phyloP scores from a whole-genome alignment of 2,797 vertebrate species.

The Clamator glandarius region DNA sequence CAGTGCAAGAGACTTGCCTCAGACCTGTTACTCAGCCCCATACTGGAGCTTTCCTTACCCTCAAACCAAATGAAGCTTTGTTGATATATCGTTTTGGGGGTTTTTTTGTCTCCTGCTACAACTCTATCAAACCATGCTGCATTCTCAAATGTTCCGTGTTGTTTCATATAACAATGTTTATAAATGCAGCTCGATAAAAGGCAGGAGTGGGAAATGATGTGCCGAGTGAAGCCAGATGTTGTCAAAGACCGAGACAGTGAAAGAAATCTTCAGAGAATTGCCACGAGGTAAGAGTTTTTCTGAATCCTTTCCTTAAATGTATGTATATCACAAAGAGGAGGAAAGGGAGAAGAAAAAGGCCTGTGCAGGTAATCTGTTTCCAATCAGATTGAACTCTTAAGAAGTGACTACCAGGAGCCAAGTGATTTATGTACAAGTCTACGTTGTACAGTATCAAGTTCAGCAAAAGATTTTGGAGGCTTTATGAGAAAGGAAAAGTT shows the following conservation, averaged over 20 bases:
- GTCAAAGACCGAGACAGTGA: constrained; percentile 88
- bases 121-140: constrained; percentile 11
- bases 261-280: constrained; percentile 88
- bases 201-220: constrained; percentile 92
- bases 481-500: constrained; percentile 47
- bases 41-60: neutral
- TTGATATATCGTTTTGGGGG: constrained; percentile 43
- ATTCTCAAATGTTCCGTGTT: constrained; percentile 50
- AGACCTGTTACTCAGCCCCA: neutral
- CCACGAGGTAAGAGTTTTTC: constrained; percentile 87
- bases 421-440: constrained; percentile 50
- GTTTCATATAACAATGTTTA: constrained; percentile 73
- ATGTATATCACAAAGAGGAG: neutral
- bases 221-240: constrained; percentile 90
- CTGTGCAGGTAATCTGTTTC: constrained; percentile 58
- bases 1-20: neutral
- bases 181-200: constrained; percentile 84
- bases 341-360: neutral
- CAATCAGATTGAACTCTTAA: constrained; percentile 50
- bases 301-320: neutral
- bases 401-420: constrained; percentile 44
- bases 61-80: neutral
- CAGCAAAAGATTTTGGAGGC: constrained; percentile 45
- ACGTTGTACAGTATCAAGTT: constrained; percentile 19
- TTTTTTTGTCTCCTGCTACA: neutral